Evolutionary conservation across 2,888 invertebrate genomes (phyloP), one percentile per base, ranked within the genome.

Genomic region (Acutogordius australiensis): DNA sequence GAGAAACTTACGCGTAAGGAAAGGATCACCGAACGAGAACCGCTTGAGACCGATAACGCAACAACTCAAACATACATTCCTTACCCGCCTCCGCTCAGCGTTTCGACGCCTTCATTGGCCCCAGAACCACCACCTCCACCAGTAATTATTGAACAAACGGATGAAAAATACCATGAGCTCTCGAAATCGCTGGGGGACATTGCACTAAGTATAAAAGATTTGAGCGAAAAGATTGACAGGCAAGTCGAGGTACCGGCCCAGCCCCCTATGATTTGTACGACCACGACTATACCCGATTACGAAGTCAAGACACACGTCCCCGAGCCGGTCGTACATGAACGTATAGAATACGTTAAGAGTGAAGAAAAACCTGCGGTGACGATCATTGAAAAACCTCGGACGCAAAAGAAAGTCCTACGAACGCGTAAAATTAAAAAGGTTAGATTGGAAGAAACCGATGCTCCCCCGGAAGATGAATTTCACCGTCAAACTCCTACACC

Each of bases 351-450:
- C 37, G 8, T 13, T 37, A 37, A 13, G 18, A 18, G 18, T 8
- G 18, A 8, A 18, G 37, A 37, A 13, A 8, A 18, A 13, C 37
- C 37, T 37, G 18, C 18, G 8, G 37, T 18, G 8, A 37, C 8
- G 37, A 18, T 37, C 8, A 37, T 37, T 37, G 37, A 37, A 8
- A 37, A 8, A 8, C 37, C 37, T 18, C 8, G 23, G 23, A n/a
- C 26, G 4, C 51, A 51, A 51, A 21, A 4, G n/a, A 51, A 51
- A 23, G 23, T 4, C 26, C 8, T 51, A 26, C 8, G 23, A 51
- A 51, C 51, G 23, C 51, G 51, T n/a, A 51, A 23, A 51, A 51
- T 51, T 51, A 51, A 51, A 51, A 51, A 51, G 23, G 51, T 51
- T 8, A 51, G 51, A 23, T n/a, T 51, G 51, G 51, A 51, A 51